Evolutionary conservation across 2,888 invertebrate genomes (phyloP), one percentile per base, ranked within the genome.

Genomic region (Nephrotoma flavescens): DNA sequence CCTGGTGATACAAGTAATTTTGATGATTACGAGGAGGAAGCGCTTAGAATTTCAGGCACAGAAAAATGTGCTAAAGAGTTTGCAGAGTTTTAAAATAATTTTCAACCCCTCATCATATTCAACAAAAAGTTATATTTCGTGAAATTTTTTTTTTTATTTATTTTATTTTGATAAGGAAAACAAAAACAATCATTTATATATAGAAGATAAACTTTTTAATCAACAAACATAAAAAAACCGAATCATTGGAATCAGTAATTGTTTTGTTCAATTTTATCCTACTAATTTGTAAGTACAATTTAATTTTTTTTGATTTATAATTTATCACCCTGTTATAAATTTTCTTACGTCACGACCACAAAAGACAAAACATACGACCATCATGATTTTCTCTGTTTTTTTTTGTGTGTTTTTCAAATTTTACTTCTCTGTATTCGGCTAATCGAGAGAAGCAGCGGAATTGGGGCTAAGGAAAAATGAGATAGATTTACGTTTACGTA

Each of bases 61-160:
- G 99, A 99, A 93, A 99, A 99, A 94, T 99, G 99, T 94, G 97
- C 98, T 92, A 99, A 99, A 94, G 99, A 99, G 93, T 99, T 99
- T 93, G 98, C 98, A 89, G 99, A 99, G 93, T 99, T 99, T 94
- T 97, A 95, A 95, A 88, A 86, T 31, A 71, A 71, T 71, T 31
- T 71, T 71, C 31, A 71, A 71, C 71, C 6, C 44, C 44, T 11
- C 44, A 44, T 15, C 71, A 71, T 42, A 57, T 45, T 41, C 41
- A 52, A 57, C 5, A 41, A 86, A 41, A 42, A 4, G 31, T 44
- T 45, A 83, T 44, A 45, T 85, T 42, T 44, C 42, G 42, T 44
- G 44, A 19, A 45, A 85, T 45, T 85, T 85, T 85, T 44, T 85
- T 84, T 84, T 42, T 84, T 84, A 84, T 84, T 42, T 41, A 84